Base-by-base conservation (phyloP, 2,797 vertebrate species). In the Mormyrops boulengeri region DNA sequence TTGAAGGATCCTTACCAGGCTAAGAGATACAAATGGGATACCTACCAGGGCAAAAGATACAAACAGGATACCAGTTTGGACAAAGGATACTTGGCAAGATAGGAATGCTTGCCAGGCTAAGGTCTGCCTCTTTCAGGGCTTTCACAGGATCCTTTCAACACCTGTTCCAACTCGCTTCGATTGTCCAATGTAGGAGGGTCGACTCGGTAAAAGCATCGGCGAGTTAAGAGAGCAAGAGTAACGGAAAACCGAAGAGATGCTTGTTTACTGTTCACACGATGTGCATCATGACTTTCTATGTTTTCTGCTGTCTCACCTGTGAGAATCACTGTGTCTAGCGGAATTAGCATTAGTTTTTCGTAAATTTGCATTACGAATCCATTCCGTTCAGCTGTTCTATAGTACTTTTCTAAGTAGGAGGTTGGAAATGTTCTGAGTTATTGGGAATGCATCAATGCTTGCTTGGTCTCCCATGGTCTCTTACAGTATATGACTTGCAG, bases 41-140 rank as follows among this genome's bases (percentile, higher is more conserved):
- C 73, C 14, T 44, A 41, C 38, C 6, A 19, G 73, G 34, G 73
- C 73, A 38, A 80, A 80, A 80, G 73, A 44, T 19, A 80, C 14
- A 80, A 80, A 80, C 38, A 17, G 38, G 73, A 80, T 47, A 82
- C 77, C 77, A 41, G 41, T 7, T 82, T n/a, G 77, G 38, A 47
- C 17, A 80, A 80, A 82, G 41, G 77, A 82, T 82, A 82, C 77
- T 82, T 47, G 77, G 77, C 77, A 82, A 82, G 77, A 47, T 44
- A 22, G 19, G 7, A 47, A 82, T 9, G 41, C 38, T n/a, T 82
- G 17, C 77, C 77, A 47, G 17, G 73, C 38, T n/a, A n/a, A 80
- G 73, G 73, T n/a, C 19, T n/a, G 73, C 38, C 73, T 80, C 73
- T 80, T 80, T 80, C 38, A 80, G 73, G 34, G 17, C 30, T 44